These are phyloP conservation scores for Lichenostomus cassidix DNA, from an alignment of 2,113 vertebrate species.

Conservation along the genomic window DNA sequence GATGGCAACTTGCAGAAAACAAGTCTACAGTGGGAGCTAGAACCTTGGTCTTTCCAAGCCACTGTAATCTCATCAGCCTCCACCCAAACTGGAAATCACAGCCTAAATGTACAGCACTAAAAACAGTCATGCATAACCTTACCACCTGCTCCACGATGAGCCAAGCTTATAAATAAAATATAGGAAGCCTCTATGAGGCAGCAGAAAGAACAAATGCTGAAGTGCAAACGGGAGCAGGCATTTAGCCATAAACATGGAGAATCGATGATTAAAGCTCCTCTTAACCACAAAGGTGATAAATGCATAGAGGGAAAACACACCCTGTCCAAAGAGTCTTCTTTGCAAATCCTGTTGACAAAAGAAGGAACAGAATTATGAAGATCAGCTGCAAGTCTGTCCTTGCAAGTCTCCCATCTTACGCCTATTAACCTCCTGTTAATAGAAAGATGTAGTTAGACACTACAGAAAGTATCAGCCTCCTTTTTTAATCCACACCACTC, in stretches of 20 bases:
- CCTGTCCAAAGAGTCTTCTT: neutral
- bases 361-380: neutral
- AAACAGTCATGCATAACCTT: conserved; percentile 61
- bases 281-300: conserved; percentile 42
- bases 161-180: conserved; percentile 66
- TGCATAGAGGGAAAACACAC: neutral
- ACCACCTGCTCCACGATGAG: conserved; percentile 60
- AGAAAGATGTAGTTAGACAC: neutral
- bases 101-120: conserved; percentile 39
- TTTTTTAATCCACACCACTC: neutral
- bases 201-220: conserved; percentile 51
- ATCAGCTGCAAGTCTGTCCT: neutral
- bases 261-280: conserved; percentile 19
- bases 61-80: neutral
- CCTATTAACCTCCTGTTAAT: neutral
- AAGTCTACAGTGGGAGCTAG: neutral
- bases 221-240: conserved; percentile 46
- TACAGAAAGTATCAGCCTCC: neutral
- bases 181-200: conserved; percentile 45
- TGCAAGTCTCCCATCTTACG: neutral
- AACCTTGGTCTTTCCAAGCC: conserved; percentile 3
- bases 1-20: neutral
- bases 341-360: neutral
- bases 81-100: conserved; percentile 48
- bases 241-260: conserved; percentile 46